Conservation (phyloP, 2,797 vertebrate species). For the Parotocinclus haroldoi region DNA sequence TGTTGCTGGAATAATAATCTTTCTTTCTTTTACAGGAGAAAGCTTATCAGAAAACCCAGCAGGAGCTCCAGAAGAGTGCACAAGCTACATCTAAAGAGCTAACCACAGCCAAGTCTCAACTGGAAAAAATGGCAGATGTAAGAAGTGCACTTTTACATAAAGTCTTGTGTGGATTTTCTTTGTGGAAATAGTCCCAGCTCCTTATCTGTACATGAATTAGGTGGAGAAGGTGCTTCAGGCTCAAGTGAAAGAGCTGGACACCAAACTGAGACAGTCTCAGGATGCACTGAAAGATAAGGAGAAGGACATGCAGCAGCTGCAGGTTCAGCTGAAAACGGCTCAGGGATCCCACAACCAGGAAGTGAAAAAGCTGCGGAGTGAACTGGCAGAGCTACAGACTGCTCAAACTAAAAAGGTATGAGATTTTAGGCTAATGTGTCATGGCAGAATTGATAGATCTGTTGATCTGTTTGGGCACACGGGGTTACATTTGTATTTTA, state of each 20-base stretch:
- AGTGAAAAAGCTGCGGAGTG: constrained; percentile 73
- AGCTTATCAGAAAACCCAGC: constrained; percentile 78
- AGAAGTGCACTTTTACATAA: constrained; percentile 1
- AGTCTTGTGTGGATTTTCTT: no score
- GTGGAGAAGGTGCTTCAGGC: constrained; percentile 75
- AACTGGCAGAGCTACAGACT: constrained; percentile 76
- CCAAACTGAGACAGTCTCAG: constrained; percentile 73
- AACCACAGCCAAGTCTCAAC: constrained; percentile 75
- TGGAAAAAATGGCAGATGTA: constrained; percentile 84
- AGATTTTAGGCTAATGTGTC: neutral
- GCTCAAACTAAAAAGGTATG: constrained; percentile 77
- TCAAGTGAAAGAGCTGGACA: constrained; percentile 72
- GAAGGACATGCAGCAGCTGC: constrained; percentile 74
- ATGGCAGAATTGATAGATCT: neutral
- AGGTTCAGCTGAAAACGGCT: constrained; percentile 72
- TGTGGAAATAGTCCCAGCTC: no score
- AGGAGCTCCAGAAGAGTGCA: constrained; percentile 78
- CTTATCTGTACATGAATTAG: constrained; percentile 55
- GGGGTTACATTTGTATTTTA: no score
- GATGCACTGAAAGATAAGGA: constrained; percentile 79
- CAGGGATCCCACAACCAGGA: constrained; percentile 78
- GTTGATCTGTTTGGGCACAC: no score
- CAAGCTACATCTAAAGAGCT: constrained; percentile 76
- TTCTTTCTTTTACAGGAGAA: constrained; percentile 74
- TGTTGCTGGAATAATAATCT: neutral